Percentiles rank a stretch among this genome's conserved stretches.
phyloP scores from a whole-genome alignment of 2,797 vertebrate genomes.

The Cyprinodon diabolis region DNA sequence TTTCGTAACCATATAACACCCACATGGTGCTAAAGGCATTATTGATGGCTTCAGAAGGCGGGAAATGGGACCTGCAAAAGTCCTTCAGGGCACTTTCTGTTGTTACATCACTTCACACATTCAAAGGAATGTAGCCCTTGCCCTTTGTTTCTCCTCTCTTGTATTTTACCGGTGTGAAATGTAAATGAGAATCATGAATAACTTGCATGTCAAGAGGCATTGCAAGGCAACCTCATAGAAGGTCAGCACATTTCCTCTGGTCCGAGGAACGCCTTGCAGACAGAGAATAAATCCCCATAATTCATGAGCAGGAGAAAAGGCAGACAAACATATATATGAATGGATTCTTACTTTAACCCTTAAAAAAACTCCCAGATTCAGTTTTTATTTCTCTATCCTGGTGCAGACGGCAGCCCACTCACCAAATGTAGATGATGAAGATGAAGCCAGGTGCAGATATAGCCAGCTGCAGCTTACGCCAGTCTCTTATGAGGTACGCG shows the following conservation, averaged over 20 bases:
- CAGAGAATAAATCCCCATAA: constrained; percentile 1
- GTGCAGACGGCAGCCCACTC: constrained; percentile 45
- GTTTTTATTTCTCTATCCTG: background rate
- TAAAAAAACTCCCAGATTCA: background rate
- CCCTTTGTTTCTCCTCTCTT: background rate
- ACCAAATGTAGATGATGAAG: constrained; percentile 84
- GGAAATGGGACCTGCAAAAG: background rate
- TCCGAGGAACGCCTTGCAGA: background rate
- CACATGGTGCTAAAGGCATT: too few species aligned
- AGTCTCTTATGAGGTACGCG: constrained; percentile 82
- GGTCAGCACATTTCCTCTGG: constrained; percentile 3
- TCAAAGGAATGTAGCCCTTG: background rate
- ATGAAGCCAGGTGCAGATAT: constrained; percentile 76
- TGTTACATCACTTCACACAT: background rate
- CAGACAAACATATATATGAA: background rate
- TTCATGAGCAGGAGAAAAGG: constrained; percentile 2
- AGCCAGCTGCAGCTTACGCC: constrained; percentile 84
- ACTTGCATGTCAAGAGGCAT: constrained; percentile 2
- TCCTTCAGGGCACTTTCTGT: background rate
- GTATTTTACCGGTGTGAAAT: background rate
- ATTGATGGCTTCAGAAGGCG: too few species aligned
- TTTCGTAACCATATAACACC: too few species aligned
- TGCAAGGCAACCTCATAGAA: background rate
- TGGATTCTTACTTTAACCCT: background rate
- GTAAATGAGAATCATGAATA: background rate